Evolutionary conservation across 2,113 vertebrate species (phyloP).

Genomic region (Stomatorhinus ivindoensis): DNA sequence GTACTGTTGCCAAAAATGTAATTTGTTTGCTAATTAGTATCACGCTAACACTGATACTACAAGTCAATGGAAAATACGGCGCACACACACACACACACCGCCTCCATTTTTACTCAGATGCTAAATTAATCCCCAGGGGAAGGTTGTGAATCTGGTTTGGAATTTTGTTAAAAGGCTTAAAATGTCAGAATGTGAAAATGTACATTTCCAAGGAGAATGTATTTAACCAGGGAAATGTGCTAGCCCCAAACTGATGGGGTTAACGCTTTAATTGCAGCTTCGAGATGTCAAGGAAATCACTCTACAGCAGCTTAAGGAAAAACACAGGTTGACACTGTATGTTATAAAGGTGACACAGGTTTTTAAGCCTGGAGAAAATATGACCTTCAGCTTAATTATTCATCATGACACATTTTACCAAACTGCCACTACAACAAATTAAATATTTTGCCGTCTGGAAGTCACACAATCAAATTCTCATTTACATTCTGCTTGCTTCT

Average conservation of each 20-base stretch:
- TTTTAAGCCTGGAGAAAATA: conserved; percentile 52
- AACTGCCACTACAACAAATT: background rate
- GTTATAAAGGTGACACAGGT: conserved; percentile 42
- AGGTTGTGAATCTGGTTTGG: conserved; percentile 64
- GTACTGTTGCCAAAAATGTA: background rate
- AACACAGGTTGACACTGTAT: conserved; percentile 50
- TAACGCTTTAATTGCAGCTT: conserved; percentile 63
- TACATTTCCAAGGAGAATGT: conserved; percentile 60
- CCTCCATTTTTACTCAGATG: conserved; percentile 58
- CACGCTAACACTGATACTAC: background rate
- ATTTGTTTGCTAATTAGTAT: conserved; percentile 1
- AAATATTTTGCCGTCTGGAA: background rate
- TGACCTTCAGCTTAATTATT: conserved; percentile 32
- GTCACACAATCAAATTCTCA: background rate
- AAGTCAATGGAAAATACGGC: background rate
- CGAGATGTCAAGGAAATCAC: conserved; percentile 39
- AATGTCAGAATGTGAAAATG: conserved; percentile 69
- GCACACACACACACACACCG: conserved; percentile 46
- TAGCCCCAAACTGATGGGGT: conserved; percentile 61
- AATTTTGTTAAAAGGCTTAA: conserved; percentile 75
- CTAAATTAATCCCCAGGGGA: conserved; percentile 64
- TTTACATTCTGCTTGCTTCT: background rate
- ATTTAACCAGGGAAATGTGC: conserved; percentile 35
- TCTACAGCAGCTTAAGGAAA: conserved; percentile 53
- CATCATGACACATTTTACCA: background rate